phyloP scores from a whole-genome alignment of 2,888 invertebrate genomes.

The Caenorhabditis imperialis region DNA sequence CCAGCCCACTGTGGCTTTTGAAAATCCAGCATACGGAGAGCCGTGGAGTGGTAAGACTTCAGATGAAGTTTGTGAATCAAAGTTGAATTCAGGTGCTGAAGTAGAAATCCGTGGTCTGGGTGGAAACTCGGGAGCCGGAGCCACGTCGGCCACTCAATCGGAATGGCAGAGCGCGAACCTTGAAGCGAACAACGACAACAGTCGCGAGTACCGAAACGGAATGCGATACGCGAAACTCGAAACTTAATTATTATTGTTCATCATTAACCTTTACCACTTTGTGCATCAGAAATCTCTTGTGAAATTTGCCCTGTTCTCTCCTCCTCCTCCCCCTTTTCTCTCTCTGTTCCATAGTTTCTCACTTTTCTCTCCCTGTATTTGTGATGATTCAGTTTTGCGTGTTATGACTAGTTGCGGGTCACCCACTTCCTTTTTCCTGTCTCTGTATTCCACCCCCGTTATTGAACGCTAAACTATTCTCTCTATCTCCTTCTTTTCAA shows the following conservation, averaged over 20 bases:
- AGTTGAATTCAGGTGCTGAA: conserved; percentile 58
- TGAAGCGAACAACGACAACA: conserved; percentile 47
- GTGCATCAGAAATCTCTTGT: conserved; percentile 1
- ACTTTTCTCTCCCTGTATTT: conserved; percentile 29
- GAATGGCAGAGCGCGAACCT: conserved; percentile 64
- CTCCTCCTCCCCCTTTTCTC: conserved; percentile 1
- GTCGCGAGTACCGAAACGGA: conserved; percentile 56
- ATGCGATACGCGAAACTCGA: conserved; percentile 67
- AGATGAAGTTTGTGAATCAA: no score
- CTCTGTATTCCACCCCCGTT: background rate
- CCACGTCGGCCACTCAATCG: conserved; percentile 21
- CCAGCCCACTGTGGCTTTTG: conserved; percentile 67
- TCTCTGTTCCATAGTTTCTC: conserved; percentile 19
- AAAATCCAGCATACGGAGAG: conserved; percentile 64
- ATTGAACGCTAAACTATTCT: background rate
- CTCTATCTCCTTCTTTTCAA: conserved; percentile 1
- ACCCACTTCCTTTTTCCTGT: background rate
- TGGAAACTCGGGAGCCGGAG: background rate
- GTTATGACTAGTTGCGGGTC: conserved; percentile 47
- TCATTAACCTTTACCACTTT: background rate
- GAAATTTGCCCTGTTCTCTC: background rate
- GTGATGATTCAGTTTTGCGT: conserved; percentile 48
- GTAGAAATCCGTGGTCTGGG: conserved; percentile 69
- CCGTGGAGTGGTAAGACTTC: conserved; percentile 29
- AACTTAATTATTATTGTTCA: conserved; percentile 26